These are phyloP conservation scores for Choristoneura fumiferana DNA, from an alignment of 1,140 invertebrate genomes.

Conservation along the genomic window DNA sequence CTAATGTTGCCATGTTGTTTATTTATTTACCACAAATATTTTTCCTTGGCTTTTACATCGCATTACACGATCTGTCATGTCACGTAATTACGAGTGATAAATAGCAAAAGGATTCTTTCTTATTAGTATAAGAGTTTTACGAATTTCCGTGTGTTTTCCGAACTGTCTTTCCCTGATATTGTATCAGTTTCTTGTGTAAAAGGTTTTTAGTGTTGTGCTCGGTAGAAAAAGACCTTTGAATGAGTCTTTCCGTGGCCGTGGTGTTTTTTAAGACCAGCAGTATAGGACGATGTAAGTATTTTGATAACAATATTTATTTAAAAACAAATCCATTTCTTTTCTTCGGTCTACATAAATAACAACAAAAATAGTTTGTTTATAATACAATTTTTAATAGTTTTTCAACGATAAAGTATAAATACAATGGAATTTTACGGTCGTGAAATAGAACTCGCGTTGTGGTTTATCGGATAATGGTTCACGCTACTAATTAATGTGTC, in stretches of 20 bases:
- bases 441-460: too few species aligned
- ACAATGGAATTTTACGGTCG: too few species aligned
- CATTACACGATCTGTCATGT: conserved; percentile 8
- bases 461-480: too few species aligned
- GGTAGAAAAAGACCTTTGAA: conserved; percentile 10
- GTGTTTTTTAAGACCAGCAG: conserved; percentile 2
- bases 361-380: too few species aligned
- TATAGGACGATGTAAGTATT: conserved; percentile 14
- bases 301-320: neutral
- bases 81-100: conserved; percentile 15
- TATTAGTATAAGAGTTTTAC: neutral
- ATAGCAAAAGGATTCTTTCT: conserved; percentile 3
- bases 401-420: too few species aligned
- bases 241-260: conserved; percentile 1
- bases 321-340: too few species aligned
- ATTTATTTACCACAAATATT: conserved; percentile 2
- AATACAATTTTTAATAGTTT: too few species aligned
- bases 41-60: neutral
- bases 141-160: conserved; percentile 9
- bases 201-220: conserved; percentile 1
- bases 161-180: neutral
- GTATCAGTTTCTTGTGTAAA: neutral
- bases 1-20: conserved; percentile 2
- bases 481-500: too few species aligned
- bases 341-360: too few species aligned